Evolutionary conservation across 2,113 vertebrate species (phyloP), one percentile per base, ranked within the genome.

Genomic region (Phalacrocorax carbo): DNA sequence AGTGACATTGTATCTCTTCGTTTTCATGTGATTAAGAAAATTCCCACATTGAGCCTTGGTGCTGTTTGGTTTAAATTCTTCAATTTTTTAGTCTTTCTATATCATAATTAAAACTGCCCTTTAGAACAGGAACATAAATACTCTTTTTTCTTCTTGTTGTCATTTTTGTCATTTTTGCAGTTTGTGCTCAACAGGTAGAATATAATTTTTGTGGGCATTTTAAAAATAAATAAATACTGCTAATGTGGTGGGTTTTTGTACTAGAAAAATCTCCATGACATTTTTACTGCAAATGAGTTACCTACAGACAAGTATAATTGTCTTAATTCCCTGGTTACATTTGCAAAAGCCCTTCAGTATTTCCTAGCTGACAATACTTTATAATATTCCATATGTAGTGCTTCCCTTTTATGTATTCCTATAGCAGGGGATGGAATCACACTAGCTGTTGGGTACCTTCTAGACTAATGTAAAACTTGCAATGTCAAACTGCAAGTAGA

Each of bases 231-330:
- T 44, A 26, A 42, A 34, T 20, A 46, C 6, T 83, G 4, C 29
- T 82, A 88, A 22, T 13, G 34, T 64, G 14, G 9, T 9, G 5
- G 15, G 2, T 3, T 55, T 55, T 65, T 89, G 25, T 55, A 68
- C 54, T 52, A 77, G 19, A 88, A 96, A 88, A 92, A 57, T 73
- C 4, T 82, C 25, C 36, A 73, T 92, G 38, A 62, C 10, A 23
- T 96, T 91, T 96, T 92, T 89, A 82, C 48, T 86, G 46, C 27
- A 72, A 71, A 88, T 84, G 51, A 86, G 16, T 48, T 88, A 73
- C 30, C 18, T 86, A 42, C 51, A 84, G 82, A 76, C 8, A 34
- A 83, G 94, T 82, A 58, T 36, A 30, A 86, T 69, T 70, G 5
- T 61, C 82, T 93, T 90, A 87, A 80, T 95, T 90, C 96, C 49